Base-by-base conservation (phyloP, 2,113 vertebrate species). In the Bambusicola thoracicus region DNA sequence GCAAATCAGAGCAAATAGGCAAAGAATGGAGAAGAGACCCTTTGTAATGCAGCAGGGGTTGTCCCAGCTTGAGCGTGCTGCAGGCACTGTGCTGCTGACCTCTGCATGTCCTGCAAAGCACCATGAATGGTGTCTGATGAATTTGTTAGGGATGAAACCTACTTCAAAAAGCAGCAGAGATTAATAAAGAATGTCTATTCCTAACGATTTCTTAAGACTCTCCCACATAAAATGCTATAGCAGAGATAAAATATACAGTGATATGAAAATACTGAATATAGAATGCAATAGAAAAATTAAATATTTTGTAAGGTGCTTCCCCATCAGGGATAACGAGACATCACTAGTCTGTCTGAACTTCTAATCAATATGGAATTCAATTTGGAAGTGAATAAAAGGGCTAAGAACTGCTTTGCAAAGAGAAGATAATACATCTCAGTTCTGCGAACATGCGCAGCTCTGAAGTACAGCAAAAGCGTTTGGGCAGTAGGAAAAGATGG, bases 361-460 rank as follows among this genome's bases (percentile, higher is more conserved):
- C 81, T 93, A 92, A 95, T 96, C 66, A 81, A 82, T 88, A 62
- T 1, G 2, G 24, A 63, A 87, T 92, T 56, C 69, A 79, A 79
- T 96, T 91, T 96, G 63, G 85, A 85, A 83, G 74, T 58, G 62
- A 83, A 78, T 94, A 84, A 94, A 87, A 92, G 19, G 15, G 36
- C 51, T 68, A 81, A 74, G 18, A 85, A 63, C 72, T 53, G 56
- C 24, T 66, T 85, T 94, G 81, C 65, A 77, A 44, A 76, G 51
- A 84, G 72, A 74, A 68, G 95, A 75, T 65, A 19, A 34, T 85
- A 1, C 87, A 72, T 81, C 87, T 61, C 3, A 22, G 62, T 68
- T 55, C 79, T 89, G 81, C 43, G 67, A 87, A 62, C 44, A 43
- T 27, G 48, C 5, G 22, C n/a, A 14, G 32, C 67, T 85, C 77